These are phyloP conservation scores for Gari tellinella DNA, from an alignment of 2,888 invertebrate genomes.

Conservation along the genomic window DNA sequence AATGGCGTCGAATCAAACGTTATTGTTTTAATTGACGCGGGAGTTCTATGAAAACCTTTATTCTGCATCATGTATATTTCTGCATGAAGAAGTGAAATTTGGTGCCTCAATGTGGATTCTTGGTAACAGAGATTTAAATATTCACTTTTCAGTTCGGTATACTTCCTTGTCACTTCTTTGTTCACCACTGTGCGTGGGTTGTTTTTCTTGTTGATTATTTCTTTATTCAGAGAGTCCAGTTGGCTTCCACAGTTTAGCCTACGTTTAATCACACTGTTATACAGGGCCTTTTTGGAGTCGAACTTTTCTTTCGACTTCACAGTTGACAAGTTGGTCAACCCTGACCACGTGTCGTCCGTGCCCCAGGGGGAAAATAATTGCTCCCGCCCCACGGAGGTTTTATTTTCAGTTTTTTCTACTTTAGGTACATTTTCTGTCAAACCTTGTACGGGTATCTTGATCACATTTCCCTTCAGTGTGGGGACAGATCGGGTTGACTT, in stretches of 20 bases:
- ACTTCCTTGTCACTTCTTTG: conserved; percentile 43
- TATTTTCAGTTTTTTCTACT: too few relatives aligned
- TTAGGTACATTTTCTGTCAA: too few relatives aligned
- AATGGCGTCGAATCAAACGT: conserved; percentile 41
- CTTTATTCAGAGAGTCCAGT: conserved; percentile 45
- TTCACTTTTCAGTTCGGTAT: conserved; percentile 54
- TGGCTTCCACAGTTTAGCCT: conserved; percentile 44
- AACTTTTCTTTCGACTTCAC: conserved; percentile 6
- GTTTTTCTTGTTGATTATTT: conserved; percentile 28
- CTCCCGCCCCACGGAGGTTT: too few relatives aligned
- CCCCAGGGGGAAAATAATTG: too few relatives aligned
- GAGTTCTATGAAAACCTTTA: conserved; percentile 55
- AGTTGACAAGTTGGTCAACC: too few relatives aligned
- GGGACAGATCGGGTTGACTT: too few relatives aligned
- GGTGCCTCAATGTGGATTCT: conserved; percentile 56
- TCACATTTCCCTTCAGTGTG: too few relatives aligned
- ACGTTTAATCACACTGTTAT: conserved; percentile 42
- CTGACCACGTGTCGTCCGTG: too few relatives aligned
- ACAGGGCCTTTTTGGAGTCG: conserved; percentile 32
- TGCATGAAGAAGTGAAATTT: conserved; percentile 61
- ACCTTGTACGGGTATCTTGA: too few relatives aligned
- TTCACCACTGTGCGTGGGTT: conserved; percentile 32
- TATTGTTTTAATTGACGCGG: conserved; percentile 53
- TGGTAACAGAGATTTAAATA: conserved; percentile 59
- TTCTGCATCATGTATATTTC: conserved; percentile 65